Evolutionary conservation across 2,797 vertebrate genomes (phyloP).

Genomic region (Esox lucius): DNA sequence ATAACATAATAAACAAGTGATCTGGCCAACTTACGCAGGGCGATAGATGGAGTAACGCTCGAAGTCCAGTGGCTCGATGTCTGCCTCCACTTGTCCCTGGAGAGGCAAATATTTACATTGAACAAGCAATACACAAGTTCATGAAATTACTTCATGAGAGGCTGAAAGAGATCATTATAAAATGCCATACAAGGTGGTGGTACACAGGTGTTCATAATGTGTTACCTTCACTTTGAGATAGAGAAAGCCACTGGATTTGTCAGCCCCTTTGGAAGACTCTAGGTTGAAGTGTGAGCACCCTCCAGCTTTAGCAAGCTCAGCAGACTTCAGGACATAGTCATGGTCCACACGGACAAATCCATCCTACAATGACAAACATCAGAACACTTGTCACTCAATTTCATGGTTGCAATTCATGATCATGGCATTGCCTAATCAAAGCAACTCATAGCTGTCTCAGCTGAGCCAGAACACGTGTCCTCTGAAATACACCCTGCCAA

Average conservation of each 20-base stretch:
- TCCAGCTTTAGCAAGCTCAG: slow-evolving; percentile 84
- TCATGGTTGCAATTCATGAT: too few relatives aligned
- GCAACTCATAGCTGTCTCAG: too few relatives aligned
- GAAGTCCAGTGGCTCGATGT: slow-evolving; percentile 72
- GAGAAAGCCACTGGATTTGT: slow-evolving; percentile 76
- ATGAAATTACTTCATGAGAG: not conserved
- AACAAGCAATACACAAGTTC: not conserved
- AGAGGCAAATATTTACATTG: not conserved
- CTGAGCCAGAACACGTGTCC: too few relatives aligned
- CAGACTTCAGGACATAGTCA: slow-evolving; percentile 87
- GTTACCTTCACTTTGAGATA: slow-evolving; percentile 80
- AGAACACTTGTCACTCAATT: too few relatives aligned
- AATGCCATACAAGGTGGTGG: not conserved
- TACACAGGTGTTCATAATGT: not conserved
- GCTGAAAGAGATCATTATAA: not conserved
- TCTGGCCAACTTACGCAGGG: slow-evolving; percentile 71
- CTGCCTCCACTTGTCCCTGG: slow-evolving; percentile 81
- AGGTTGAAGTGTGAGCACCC: slow-evolving; percentile 87
- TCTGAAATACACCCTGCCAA: too few relatives aligned
- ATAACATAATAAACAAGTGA: not conserved
- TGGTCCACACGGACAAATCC: slow-evolving; percentile 88
- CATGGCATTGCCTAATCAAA: too few relatives aligned
- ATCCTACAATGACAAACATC: slow-evolving; percentile 67
- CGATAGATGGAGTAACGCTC: slow-evolving; percentile 78
- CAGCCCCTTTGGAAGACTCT: slow-evolving; percentile 77